phyloP scores from a whole-genome alignment of 2,888 invertebrate species.

The Thera obeliscata region DNA sequence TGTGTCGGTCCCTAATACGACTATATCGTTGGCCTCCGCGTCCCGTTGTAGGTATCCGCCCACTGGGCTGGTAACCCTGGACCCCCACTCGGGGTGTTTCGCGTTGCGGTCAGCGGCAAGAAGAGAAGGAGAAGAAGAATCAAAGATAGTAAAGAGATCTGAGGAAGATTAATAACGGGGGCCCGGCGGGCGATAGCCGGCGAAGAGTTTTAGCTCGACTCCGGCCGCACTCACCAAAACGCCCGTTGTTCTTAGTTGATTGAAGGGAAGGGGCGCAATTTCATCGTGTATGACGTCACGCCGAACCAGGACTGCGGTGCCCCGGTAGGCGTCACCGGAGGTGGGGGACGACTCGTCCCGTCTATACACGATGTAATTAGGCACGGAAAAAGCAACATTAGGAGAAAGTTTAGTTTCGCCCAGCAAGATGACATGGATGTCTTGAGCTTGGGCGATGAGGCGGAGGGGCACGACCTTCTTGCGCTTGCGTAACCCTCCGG shows the following conservation, averaged over 20 bases:
- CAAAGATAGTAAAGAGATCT: background rate
- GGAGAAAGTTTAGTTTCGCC: background rate
- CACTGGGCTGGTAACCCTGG: background rate
- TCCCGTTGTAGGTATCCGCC: background rate
- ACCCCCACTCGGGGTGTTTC: background rate
- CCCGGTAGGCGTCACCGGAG: background rate
- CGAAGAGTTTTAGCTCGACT: background rate
- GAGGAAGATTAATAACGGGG: background rate
- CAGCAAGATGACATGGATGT: background rate
- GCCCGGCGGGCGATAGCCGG: background rate
- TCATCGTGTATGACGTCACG: conserved; percentile 15
- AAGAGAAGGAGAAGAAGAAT: background rate
- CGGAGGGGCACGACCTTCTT: background rate
- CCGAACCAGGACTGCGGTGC: conserved; percentile 11
- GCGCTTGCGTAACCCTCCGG: conserved; percentile 5
- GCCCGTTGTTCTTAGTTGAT: background rate
- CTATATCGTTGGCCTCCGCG: background rate
- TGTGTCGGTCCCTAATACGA: background rate
- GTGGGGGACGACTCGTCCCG: conserved; percentile 6
- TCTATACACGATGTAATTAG: background rate
- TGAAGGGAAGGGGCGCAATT: background rate
- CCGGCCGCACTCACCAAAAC: background rate
- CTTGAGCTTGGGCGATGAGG: conserved; percentile 9
- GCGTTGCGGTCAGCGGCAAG: background rate
- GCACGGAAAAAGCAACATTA: background rate